A percentile compares a stretch with the other conserved stretches of the same genome.
Evolutionary conservation across 2,113 vertebrate genomes (phyloP).

Genomic region (Muscicapa adusta): DNA sequence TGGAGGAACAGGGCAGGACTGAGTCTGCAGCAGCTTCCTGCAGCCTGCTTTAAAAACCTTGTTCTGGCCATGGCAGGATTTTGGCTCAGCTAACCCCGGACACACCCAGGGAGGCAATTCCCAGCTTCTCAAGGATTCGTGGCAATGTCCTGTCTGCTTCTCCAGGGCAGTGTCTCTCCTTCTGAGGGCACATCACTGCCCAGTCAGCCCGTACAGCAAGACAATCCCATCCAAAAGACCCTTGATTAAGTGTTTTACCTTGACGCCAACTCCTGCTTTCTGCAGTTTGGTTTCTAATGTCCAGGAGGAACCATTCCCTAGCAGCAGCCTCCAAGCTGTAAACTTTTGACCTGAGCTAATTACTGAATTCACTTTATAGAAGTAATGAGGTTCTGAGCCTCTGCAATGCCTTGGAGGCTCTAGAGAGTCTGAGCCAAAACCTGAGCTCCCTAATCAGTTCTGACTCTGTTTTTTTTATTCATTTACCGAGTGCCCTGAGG

Average conservation of each 20-base stretch:
- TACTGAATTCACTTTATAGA: slow-evolving; percentile 55
- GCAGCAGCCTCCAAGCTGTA: slow-evolving; percentile 19
- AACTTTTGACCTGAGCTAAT: slow-evolving; percentile 71
- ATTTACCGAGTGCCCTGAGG: slow-evolving; percentile 41
- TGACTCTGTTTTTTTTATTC: slow-evolving; percentile 49
- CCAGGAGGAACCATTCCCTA: slow-evolving; percentile 12
- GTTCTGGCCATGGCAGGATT: background rate
- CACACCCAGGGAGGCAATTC: background rate
- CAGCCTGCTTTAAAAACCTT: background rate
- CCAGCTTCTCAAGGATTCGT: background rate
- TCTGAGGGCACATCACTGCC: background rate
- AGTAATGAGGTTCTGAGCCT: slow-evolving; percentile 61
- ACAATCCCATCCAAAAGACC: background rate
- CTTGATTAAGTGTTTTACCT: background rate
- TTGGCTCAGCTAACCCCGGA: background rate
- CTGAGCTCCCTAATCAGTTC: slow-evolving; percentile 65
- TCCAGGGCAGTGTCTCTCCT: background rate
- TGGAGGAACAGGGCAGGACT: background rate
- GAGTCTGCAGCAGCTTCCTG: background rate
- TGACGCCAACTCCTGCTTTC: background rate
- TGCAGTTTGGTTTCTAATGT: background rate
- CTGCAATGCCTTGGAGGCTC: slow-evolving; percentile 60
- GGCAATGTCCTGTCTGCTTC: background rate
- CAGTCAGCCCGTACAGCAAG: background rate
- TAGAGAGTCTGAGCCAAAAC: slow-evolving; percentile 51